Evolutionary conservation across 2,888 invertebrate species (phyloP).

Genomic region (Sinodicranocentrus sp.): DNA sequence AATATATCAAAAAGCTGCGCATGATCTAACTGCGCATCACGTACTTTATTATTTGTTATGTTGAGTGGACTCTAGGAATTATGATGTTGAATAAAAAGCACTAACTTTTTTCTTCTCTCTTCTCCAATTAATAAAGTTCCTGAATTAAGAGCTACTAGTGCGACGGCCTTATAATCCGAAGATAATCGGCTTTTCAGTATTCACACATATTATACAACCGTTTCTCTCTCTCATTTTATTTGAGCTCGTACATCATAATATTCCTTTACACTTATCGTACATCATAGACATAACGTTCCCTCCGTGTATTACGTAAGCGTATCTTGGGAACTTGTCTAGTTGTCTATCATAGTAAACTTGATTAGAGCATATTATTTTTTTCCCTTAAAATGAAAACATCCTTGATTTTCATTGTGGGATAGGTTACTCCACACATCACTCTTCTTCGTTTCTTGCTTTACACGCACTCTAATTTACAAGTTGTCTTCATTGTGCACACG

Average conservation of each 20-base stretch:
- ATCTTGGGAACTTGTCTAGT: constrained; percentile 2
- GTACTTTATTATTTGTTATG: neutral
- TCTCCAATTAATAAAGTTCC: neutral
- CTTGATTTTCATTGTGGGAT: neutral
- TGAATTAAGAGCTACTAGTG: neutral
- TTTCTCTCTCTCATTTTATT: too few relatives aligned
- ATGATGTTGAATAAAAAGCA: too few relatives aligned
- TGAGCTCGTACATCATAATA: too few relatives aligned
- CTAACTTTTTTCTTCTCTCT: too few relatives aligned
- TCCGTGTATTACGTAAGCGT: constrained; percentile 25
- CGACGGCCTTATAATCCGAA: constrained; percentile 7
- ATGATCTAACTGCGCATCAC: neutral
- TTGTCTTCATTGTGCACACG: neutral
- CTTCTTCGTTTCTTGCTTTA: neutral
- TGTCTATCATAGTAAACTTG: neutral
- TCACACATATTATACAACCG: neutral
- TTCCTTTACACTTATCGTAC: too few relatives aligned
- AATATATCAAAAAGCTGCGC: neutral
- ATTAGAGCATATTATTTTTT: constrained; percentile 9
- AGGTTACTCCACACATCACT: neutral
- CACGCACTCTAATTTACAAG: constrained; percentile 19
- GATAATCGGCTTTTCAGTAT: constrained; percentile 3
- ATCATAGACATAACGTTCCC: too few relatives aligned
- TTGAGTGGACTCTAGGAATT: neutral
- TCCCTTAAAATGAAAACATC: neutral